Percentiles rank a stretch among this genome's conserved stretches.
Conservation (phyloP, 2,113 vertebrate species). For the Eolophus roseicapilla region DNA sequence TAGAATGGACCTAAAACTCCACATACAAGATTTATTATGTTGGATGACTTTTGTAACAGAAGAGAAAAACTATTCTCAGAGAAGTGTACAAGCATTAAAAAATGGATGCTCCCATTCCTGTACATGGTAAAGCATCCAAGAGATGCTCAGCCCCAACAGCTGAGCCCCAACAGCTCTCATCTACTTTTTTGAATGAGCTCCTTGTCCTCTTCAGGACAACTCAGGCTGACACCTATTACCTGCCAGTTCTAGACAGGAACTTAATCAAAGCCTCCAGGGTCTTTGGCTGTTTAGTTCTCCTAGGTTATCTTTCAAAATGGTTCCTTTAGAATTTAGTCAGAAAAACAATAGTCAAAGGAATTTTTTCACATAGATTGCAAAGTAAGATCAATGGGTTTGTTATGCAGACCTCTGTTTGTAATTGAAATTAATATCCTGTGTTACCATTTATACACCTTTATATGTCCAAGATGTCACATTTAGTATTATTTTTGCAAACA, state of each 20-base stretch:
- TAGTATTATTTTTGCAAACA: neutral
- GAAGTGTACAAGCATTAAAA: neutral
- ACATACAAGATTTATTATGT: rapidly evolving
- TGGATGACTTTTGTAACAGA: neutral
- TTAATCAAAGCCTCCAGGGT: neutral
- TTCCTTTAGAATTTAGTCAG: neutral
- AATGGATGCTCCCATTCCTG: neutral
- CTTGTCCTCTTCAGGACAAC: neutral
- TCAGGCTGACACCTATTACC: neutral
- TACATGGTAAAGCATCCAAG: neutral
- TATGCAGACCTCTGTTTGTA: neutral
- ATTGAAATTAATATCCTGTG: neutral
- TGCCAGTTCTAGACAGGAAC: neutral
- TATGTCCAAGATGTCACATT: neutral
- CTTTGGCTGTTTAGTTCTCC: neutral
- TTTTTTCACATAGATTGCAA: neutral
- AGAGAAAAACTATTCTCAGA: neutral
- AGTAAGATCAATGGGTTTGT: neutral
- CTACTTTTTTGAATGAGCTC: neutral
- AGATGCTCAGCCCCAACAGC: neutral
- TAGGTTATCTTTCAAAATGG: neutral
- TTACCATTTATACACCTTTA: neutral
- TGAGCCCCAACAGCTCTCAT: neutral
- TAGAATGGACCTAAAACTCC: neutral
- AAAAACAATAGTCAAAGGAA: neutral